Conservation (phyloP, 2,888 invertebrate species). For the Ryuthela nishihirai region DNA sequence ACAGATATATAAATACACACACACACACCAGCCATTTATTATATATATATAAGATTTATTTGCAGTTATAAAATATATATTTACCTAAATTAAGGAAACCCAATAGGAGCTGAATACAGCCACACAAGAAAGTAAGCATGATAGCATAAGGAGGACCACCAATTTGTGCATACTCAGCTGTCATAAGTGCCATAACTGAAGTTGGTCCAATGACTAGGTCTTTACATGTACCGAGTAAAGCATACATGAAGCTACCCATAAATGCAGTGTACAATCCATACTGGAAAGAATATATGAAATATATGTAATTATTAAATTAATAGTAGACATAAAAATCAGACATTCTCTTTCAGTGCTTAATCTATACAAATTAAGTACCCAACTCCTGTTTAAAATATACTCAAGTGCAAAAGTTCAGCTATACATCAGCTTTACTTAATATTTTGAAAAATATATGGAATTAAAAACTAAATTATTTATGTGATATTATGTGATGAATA, state of each 20-base stretch:
- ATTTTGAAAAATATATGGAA: too few species aligned
- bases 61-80: too few species aligned
- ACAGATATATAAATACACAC: too few species aligned
- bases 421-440: too few species aligned
- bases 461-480: too few species aligned
- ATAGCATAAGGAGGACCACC: conserved; percentile 60
- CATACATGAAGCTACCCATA: conserved; percentile 83
- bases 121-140: conserved; percentile 75
- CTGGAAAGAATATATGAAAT: conserved; percentile 60
- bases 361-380: too few species aligned
- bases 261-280: conserved; percentile 91
- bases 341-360: too few species aligned
- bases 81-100: conserved; percentile 75
- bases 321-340: too few species aligned
- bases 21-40: not conserved
- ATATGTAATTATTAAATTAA: not conserved
- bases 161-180: conserved; percentile 51
- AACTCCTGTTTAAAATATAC: too few species aligned
- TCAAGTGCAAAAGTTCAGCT: too few species aligned
- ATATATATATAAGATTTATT: too few species aligned
- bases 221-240: conserved; percentile 84
- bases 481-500: too few species aligned
- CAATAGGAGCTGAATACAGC: conserved; percentile 74
- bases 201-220: conserved; percentile 92
- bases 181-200: conserved; percentile 84